A percentile compares a stretch with the other conserved stretches of the same genome.
Evolutionary conservation across 2,113 vertebrate genomes (phyloP).

Genomic region (Athene cunicularia): DNA sequence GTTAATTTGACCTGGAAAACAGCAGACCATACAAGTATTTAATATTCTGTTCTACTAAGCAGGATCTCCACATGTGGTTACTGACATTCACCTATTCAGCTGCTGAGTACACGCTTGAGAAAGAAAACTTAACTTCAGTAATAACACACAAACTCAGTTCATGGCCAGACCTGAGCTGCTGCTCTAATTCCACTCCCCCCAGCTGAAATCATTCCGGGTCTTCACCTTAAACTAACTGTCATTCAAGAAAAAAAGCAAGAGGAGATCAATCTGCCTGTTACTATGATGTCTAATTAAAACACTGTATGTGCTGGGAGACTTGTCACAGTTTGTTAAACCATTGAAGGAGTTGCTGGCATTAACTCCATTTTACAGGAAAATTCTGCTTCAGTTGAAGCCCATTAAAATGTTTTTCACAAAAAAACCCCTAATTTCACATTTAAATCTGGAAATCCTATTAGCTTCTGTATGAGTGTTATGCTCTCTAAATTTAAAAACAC

Average conservation of each 20-base stretch:
- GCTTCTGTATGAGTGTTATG: not conserved
- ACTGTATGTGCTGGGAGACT: not conserved
- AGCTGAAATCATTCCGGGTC: not conserved
- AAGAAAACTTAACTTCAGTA: not conserved
- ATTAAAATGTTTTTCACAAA: not conserved
- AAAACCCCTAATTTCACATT: not conserved
- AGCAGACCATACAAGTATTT: not conserved
- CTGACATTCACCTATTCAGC: not conserved
- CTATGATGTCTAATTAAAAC: conserved; percentile 46
- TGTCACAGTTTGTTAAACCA: conserved; percentile 29
- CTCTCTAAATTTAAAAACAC: not conserved
- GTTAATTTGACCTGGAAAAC: not conserved
- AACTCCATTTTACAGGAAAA: conserved; percentile 14
- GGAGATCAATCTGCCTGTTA: conserved; percentile 5
- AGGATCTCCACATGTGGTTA: not conserved
- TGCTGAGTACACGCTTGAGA: not conserved
- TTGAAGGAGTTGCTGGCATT: conserved; percentile 13
- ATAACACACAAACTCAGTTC: not conserved
- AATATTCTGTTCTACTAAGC: not conserved
- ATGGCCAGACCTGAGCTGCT: not conserved
- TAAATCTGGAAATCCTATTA: conserved; percentile 1
- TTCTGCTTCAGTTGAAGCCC: not conserved
- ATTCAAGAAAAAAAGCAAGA: conserved; percentile 10
- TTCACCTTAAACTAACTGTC: conserved; percentile 6
- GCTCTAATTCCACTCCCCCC: not conserved